phyloP scores from a whole-genome alignment of 2,797 vertebrate species.

The Gadopsis bispinosus region DNA sequence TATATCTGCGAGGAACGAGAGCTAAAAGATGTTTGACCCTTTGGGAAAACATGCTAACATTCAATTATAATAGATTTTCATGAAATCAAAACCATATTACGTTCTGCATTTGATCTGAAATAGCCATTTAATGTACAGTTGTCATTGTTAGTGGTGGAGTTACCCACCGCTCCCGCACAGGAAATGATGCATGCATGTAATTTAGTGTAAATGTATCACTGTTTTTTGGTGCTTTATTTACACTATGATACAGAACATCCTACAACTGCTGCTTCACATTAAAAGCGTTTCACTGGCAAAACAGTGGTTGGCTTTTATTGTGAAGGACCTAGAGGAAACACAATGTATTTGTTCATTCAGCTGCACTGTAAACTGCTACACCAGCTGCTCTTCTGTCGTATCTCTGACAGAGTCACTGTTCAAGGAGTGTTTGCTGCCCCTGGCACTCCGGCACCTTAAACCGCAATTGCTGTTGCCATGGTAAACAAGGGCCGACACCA shows the following conservation, averaged over 20 bases:
- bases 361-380: conserved; percentile 1
- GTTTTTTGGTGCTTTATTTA: background rate
- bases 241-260: background rate
- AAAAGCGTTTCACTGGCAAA: background rate
- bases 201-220: background rate
- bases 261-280: background rate
- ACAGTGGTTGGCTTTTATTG: background rate
- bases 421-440: background rate
- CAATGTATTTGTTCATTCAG: background rate
- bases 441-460: background rate
- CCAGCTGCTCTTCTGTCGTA: conserved; percentile 1
- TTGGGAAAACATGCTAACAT: background rate
- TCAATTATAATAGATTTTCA: background rate
- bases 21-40: background rate
- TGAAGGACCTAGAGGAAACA: background rate
- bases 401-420: background rate
- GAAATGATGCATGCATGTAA: background rate
- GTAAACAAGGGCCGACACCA: background rate
- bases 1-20: conserved; percentile 7
- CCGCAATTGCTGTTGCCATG: background rate
- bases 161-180: background rate
- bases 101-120: background rate
- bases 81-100: background rate
- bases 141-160: background rate
- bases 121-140: background rate